Conservation (phyloP, 1,140 invertebrate genomes). For the Hestina assimilis region DNA sequence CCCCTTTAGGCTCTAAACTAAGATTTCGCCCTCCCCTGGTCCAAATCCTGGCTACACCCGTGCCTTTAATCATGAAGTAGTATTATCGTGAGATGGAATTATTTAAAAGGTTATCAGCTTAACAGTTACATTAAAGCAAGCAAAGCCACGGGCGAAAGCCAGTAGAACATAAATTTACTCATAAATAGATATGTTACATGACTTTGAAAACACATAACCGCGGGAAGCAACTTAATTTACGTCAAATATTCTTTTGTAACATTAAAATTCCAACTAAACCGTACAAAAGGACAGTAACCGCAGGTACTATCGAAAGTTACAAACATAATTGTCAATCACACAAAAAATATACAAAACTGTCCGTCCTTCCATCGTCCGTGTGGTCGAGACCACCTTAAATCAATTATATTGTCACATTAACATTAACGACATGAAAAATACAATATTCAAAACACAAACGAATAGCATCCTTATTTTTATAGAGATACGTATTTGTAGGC, state of each 20-base stretch:
- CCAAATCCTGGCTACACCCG: too few relatives aligned
- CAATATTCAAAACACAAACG: constrained; percentile 10
- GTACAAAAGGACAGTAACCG: constrained; percentile 5
- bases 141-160: too few relatives aligned
- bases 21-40: too few relatives aligned
- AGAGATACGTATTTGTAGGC: too few relatives aligned
- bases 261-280: background rate
- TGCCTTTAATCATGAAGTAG: too few relatives aligned
- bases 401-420: constrained; percentile 50
- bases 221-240: background rate
- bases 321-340: constrained; percentile 24
- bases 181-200: too few relatives aligned
- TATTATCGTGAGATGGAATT: too few relatives aligned
- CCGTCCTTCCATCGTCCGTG: constrained; percentile 12
- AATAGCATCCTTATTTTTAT: constrained; percentile 15
- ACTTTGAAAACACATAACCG: too few relatives aligned
- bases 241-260: background rate
- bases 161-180: too few relatives aligned
- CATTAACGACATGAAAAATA: constrained; percentile 2
- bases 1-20: too few relatives aligned
- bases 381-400: constrained; percentile 39
- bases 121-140: too few relatives aligned
- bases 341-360: constrained; percentile 26
- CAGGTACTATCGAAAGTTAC: constrained; percentile 5
- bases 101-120: background rate